phyloP scores from a whole-genome alignment of 2,888 invertebrate species.

The Parnassius smintheus region DNA sequence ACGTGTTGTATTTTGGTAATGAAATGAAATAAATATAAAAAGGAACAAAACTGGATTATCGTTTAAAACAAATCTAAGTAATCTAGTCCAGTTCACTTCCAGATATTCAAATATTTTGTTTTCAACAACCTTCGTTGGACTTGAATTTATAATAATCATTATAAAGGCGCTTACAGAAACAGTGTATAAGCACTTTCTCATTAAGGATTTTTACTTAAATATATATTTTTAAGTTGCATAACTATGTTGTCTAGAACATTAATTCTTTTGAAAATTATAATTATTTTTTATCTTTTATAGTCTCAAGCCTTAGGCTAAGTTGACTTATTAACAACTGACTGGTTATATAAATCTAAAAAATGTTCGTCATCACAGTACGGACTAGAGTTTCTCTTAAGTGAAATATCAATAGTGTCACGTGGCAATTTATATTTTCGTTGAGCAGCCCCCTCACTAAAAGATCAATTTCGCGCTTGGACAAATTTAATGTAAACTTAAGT shows the following conservation, averaged over 20 bases:
- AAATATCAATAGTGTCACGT: conserved; percentile 67
- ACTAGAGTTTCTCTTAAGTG: conserved; percentile 28
- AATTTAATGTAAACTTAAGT: conserved; percentile 78
- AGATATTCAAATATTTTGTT: conserved; percentile 8
- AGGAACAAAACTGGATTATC: too few relatives aligned
- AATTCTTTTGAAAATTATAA: too few relatives aligned
- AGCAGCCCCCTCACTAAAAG: conserved; percentile 73
- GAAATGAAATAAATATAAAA: too few relatives aligned
- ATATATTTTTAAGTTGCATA: too few relatives aligned
- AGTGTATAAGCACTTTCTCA: conserved; percentile 1
- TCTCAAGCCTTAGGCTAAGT: too few relatives aligned
- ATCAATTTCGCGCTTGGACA: conserved; percentile 80
- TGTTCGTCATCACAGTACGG: too few relatives aligned
- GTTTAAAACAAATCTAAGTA: not conserved
- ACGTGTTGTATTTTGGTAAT: too few relatives aligned
- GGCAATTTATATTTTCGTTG: conserved; percentile 73
- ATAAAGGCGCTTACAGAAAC: conserved; percentile 10
- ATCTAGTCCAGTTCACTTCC: conserved; percentile 1
- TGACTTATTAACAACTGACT: too few relatives aligned
- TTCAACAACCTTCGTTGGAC: conserved; percentile 14
- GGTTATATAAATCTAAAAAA: too few relatives aligned
- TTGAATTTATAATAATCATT: conserved; percentile 1
- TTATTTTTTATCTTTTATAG: too few relatives aligned
- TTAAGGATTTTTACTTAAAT: not conserved
- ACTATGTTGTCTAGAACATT: too few relatives aligned